These are phyloP conservation scores for Girardinichthys multiradiatus DNA, from an alignment of 2,113 vertebrate genomes.

Conservation along the genomic window DNA sequence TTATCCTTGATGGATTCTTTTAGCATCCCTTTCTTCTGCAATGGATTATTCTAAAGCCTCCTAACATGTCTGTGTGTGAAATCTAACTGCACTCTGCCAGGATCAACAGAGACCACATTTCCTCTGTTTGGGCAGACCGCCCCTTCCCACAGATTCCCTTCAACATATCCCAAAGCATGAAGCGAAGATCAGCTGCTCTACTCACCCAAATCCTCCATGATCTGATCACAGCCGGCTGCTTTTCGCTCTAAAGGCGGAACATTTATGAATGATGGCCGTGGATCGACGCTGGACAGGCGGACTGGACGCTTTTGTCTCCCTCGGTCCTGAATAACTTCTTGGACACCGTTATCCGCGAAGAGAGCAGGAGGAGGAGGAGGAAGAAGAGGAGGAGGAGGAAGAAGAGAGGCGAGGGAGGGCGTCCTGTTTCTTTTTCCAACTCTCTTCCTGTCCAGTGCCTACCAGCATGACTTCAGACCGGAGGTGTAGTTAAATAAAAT, in stretches of 20 bases:
- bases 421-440: conserved; percentile 64
- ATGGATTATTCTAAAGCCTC: conserved; percentile 1
- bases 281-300: conserved; percentile 8
- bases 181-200: conserved; percentile 17
- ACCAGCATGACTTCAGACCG: conserved; percentile 50
- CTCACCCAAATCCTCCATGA: conserved; percentile 82
- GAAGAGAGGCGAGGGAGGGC: conserved; percentile 59
- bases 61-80: conserved; percentile 19
- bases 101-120: conserved; percentile 48
- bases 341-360: conserved; percentile 75
- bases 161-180: conserved; percentile 34
- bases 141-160: conserved; percentile 54
- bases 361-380: conserved; percentile 41
- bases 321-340: conserved; percentile 65
- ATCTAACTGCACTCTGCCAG: conserved; percentile 28
- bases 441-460: conserved; percentile 73
- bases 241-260: conserved; percentile 33
- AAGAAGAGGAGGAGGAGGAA: background rate
- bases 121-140: conserved; percentile 58
- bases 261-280: conserved; percentile 43
- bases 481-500: conserved; percentile 71
- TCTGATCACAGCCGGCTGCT: conserved; percentile 33
- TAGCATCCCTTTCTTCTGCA: background rate
- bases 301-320: conserved; percentile 60
- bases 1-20: background rate